Evolutionary conservation across 2,888 invertebrate genomes (phyloP), one percentile per base, ranked within the genome.

Genomic region (Drosophila borealis): DNA sequence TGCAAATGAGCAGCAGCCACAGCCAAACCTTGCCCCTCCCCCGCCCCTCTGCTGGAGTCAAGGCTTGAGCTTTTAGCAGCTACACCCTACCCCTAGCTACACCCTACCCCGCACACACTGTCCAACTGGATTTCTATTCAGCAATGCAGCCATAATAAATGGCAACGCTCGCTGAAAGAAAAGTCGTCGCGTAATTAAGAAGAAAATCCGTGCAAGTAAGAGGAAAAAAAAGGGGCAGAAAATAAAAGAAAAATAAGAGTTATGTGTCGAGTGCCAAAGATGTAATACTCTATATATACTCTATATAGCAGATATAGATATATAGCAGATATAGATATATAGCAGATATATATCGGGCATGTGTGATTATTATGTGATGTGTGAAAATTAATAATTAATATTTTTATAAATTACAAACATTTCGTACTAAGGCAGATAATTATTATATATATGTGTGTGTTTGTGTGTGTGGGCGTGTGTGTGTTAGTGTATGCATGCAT

Each of bases 1-100:
- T 83, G 83, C 89, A 83, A 83, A 83, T 83, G 88, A 83, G 88
- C 81, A 75, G 57, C 46, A 65, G 54, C 34, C 53, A 19, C 54
- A 36, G 9, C 21, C 45, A 11, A 11, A 6, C 21, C 10, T 19
- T 0, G 0, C 2, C 19, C 0, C 34, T n/a, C 4, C 19, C 0
- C 34, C 14, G 0, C 19, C 5, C 17, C 1, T 17, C 6, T 11
- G 11, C 11, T 17, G 10, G 17, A 25, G 21, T 17, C 17, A 17
- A 25, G 25, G 11, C 39, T 51, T 21, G 5, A 3, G 10, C 29
- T 29, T 29, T 41, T 17, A 60, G 44, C 25, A 11, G 29, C 34
- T 11, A 10, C 25, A 41, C 17, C 36, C 9, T n/a, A 9, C 14
- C 36, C 34, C 6, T 25, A 37, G 9, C 21, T 11, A 37, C 33